These are phyloP conservation scores for Nephrocerus scutellatus DNA, from an alignment of 2,888 invertebrate species.

Conservation along the genomic window DNA sequence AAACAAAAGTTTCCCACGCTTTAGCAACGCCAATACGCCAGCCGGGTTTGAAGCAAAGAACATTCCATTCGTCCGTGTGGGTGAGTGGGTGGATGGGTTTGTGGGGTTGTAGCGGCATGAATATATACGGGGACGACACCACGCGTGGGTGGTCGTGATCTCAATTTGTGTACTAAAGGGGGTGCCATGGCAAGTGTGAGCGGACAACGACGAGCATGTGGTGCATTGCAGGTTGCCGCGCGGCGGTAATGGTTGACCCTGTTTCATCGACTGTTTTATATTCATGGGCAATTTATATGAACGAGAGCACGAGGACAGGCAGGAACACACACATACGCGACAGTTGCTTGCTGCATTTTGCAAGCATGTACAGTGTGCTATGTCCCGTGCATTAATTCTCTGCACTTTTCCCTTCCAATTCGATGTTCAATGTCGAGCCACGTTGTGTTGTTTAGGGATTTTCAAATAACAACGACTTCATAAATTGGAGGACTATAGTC, in stretches of 20 bases:
- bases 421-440: no score
- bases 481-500: no score
- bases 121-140: conserved; percentile 5
- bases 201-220: conserved; percentile 28
- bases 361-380: no score
- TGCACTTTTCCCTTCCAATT: no score
- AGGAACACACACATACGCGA: conserved; percentile 1
- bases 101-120: conserved; percentile 1
- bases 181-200: conserved; percentile 5
- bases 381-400: no score
- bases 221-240: conserved; percentile 48
- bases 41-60: no score
- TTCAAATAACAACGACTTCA: no score
- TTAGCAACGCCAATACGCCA: no score
- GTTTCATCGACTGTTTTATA: conserved; percentile 32
- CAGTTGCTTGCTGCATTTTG: no score
- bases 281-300: conserved; percentile 27
- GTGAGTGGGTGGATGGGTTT: neutral
- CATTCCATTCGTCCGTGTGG: conserved; percentile 16
- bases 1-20: no score
- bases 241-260: conserved; percentile 45
- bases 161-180: no score
- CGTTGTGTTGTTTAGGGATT: no score
- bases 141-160: conserved; percentile 9
- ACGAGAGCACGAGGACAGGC: conserved; percentile 8